phyloP scores from a whole-genome alignment of 2,797 vertebrate genomes.

The Aphelocoma californica region DNA sequence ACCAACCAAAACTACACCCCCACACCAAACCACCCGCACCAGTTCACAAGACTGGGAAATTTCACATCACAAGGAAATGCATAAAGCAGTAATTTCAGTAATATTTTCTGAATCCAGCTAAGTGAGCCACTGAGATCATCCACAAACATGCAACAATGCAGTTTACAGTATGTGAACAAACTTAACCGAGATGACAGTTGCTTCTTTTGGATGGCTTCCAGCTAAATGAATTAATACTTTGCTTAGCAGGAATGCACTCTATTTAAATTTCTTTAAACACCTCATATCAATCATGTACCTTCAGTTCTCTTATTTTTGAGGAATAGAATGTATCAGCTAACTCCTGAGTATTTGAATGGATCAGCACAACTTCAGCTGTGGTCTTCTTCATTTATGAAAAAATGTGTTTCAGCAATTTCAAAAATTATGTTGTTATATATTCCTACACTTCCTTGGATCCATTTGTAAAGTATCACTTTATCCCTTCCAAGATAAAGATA shows the following conservation, averaged over 20 bases:
- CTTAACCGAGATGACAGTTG: background rate
- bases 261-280: background rate
- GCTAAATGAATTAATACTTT: background rate
- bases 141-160: background rate
- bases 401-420: background rate
- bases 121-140: background rate
- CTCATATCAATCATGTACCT: background rate
- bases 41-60: background rate
- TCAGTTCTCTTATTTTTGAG: background rate
- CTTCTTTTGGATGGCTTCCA: background rate
- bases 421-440: background rate
- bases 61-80: background rate
- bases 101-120: background rate
- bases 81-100: background rate
- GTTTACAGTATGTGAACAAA: background rate
- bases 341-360: background rate
- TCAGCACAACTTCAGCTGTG: background rate
- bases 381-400: background rate
- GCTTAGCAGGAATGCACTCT: background rate
- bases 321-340: background rate
- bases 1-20: fast-evolving
- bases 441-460: background rate
- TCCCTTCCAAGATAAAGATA: background rate
- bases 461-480: background rate
- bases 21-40: fast-evolving